Percentiles rank a stretch among this genome's conserved stretches.
These are phyloP conservation scores for Cryptocheilus praepositus DNA, from an alignment of 2,888 invertebrate species.

Conservation along the genomic window DNA sequence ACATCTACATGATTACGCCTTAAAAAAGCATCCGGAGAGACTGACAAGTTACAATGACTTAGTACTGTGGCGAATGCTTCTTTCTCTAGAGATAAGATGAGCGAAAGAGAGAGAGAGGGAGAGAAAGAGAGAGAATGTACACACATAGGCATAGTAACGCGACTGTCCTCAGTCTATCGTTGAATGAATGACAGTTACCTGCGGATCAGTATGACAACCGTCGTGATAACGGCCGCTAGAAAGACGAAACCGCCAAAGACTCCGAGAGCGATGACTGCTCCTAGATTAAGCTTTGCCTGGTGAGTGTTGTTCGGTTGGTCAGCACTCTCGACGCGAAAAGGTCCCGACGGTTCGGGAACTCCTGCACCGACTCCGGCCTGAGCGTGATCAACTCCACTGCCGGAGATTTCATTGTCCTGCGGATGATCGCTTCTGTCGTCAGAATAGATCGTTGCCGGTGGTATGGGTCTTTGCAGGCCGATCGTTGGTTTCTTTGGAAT, in stretches of 20 bases:
- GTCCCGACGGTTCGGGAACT: slow-evolving; percentile 76
- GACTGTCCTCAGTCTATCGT: too few relatives aligned
- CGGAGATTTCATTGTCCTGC: slow-evolving; percentile 87
- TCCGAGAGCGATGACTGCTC: slow-evolving; percentile 91
- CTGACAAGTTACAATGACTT: not conserved
- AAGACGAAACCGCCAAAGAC: slow-evolving; percentile 95
- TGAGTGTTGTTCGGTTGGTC: slow-evolving; percentile 62
- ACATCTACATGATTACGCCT: slow-evolving; percentile 9
- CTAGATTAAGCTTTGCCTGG: slow-evolving; percentile 85
- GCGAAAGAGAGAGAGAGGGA: slow-evolving; percentile 34
- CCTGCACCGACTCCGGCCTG: slow-evolving; percentile 68
- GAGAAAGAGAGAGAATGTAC: slow-evolving; percentile 34
- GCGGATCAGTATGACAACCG: slow-evolving; percentile 89
- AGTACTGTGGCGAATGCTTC: slow-evolving; percentile 4
- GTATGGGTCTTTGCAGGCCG: slow-evolving; percentile 62
- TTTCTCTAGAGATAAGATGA: slow-evolving; percentile 24
- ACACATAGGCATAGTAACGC: too few relatives aligned
- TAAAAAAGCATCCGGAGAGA: slow-evolving; percentile 17
- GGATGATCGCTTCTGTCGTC: slow-evolving; percentile 80
- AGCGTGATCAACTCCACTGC: slow-evolving; percentile 71
- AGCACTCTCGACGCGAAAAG: slow-evolving; percentile 76
- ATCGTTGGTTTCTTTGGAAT: slow-evolving; percentile 63
- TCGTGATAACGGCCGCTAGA: slow-evolving; percentile 91
- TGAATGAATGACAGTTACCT: slow-evolving; percentile 79
- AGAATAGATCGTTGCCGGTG: slow-evolving; percentile 53